Conservation (phyloP, 2,113 vertebrate genomes). For the Perca fluviatilis region DNA sequence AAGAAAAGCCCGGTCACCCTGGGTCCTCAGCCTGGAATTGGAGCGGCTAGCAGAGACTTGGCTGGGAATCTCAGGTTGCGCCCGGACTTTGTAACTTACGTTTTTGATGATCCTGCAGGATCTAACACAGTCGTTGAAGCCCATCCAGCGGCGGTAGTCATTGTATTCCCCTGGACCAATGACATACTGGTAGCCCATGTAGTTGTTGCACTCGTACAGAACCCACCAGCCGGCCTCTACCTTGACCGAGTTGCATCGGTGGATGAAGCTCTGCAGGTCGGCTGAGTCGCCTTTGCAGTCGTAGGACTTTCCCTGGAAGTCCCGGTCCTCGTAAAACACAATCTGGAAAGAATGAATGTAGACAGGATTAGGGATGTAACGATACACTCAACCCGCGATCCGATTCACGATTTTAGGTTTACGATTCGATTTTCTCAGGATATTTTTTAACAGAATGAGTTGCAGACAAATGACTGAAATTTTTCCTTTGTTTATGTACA, state of each 20-base stretch:
- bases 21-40: too few relatives aligned
- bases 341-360: constrained; percentile 35
- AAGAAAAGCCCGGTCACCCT: too few relatives aligned
- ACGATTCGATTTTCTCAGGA: too few relatives aligned
- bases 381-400: too few relatives aligned
- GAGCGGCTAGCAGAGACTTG: too few relatives aligned
- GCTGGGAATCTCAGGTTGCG: too few relatives aligned
- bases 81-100: constrained; percentile 43
- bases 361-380: neutral
- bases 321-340: constrained; percentile 76
- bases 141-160: constrained; percentile 73
- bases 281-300: constrained; percentile 79
- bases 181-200: constrained; percentile 62
- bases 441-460: too few relatives aligned
- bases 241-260: constrained; percentile 78
- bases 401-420: too few relatives aligned
- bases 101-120: constrained; percentile 78
- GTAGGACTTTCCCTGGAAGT: constrained; percentile 79
- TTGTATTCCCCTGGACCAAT: constrained; percentile 63
- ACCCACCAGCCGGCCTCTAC: constrained; percentile 81
- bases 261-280: constrained; percentile 75
- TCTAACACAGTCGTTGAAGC: constrained; percentile 73
- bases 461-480: too few relatives aligned
- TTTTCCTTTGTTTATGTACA: too few relatives aligned
- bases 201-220: constrained; percentile 65